Evolutionary conservation across 2,113 vertebrate species (phyloP).

Genomic region (Lipophrys pholis): DNA sequence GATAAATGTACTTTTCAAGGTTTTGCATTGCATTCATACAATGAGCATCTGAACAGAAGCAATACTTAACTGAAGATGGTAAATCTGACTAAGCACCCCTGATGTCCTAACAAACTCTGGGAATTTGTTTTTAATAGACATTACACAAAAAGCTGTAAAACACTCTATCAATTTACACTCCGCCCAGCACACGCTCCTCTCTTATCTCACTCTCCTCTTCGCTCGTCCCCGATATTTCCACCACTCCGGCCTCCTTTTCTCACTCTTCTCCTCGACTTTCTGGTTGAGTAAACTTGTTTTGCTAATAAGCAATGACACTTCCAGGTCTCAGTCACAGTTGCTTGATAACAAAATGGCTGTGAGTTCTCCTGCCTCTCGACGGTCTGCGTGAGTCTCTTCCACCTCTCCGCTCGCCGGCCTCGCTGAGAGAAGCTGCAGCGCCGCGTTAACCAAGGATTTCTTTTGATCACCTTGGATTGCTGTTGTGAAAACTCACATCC

Average conservation of each 20-base stretch:
- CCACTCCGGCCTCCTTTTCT: conserved; percentile 14
- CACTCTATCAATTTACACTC: conserved; percentile 35
- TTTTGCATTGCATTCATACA: too few species aligned
- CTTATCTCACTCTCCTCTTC: conserved; percentile 27
- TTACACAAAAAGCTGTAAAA: conserved; percentile 39
- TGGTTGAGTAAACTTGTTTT: conserved; percentile 68
- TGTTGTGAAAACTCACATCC: conserved; percentile 33
- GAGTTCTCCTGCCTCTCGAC: conserved; percentile 49
- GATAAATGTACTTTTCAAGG: too few species aligned
- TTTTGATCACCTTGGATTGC: conserved; percentile 58
- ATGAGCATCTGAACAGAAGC: not conserved
- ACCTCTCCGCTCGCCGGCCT: conserved; percentile 23
- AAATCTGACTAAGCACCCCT: conserved; percentile 27
- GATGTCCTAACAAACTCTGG: conserved; percentile 33
- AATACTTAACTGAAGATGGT: conserved; percentile 13
- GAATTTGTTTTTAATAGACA: conserved; percentile 28
- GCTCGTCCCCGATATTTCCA: conserved; percentile 20
- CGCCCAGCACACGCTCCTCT: conserved; percentile 21
- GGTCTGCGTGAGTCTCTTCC: conserved; percentile 60
- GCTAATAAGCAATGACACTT: conserved; percentile 73
- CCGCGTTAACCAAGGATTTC: conserved; percentile 32
- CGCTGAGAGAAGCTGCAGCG: conserved; percentile 27
- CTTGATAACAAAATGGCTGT: conserved; percentile 53
- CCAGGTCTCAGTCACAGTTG: conserved; percentile 65
- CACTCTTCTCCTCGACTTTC: conserved; percentile 41